Evolutionary conservation across 2,797 vertebrate genomes (phyloP).

Genomic region (Amphiprion clarkii): DNA sequence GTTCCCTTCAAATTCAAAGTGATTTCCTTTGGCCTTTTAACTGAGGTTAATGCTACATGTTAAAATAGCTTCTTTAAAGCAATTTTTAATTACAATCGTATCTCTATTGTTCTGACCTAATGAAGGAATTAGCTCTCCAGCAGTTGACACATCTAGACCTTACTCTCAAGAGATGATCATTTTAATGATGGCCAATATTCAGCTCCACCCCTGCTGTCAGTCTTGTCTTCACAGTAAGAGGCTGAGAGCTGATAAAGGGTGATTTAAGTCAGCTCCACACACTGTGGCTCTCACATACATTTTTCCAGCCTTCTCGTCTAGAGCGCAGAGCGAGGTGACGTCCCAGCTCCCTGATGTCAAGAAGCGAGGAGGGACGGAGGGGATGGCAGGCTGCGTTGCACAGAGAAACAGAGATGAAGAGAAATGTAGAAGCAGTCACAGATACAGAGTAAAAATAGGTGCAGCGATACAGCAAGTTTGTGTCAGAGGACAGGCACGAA

Average conservation of each 20-base stretch:
- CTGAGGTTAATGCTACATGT: constrained; percentile 15
- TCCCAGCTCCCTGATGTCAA: constrained; percentile 91
- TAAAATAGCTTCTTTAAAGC: constrained; percentile 24
- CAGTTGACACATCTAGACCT: constrained; percentile 8
- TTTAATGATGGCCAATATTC: constrained; percentile 29
- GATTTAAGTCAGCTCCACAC: constrained; percentile 24
- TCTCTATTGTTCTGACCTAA: constrained; percentile 12
- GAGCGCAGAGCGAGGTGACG: constrained; percentile 85
- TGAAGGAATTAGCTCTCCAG: constrained; percentile 12
- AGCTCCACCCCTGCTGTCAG: constrained; percentile 6
- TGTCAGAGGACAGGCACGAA: constrained; percentile 32
- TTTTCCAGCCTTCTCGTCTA: constrained; percentile 84
- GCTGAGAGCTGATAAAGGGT: constrained; percentile 22
- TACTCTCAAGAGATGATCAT: constrained; percentile 24
- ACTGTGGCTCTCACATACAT: constrained; percentile 80
- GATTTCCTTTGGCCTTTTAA: constrained; percentile 22
- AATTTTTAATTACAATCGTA: constrained; percentile 18
- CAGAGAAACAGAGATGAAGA: constrained; percentile 54
- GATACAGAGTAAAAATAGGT: constrained; percentile 61
- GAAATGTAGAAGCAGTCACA: constrained; percentile 40
- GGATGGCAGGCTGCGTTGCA: constrained; percentile 78
- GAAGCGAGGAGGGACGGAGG: constrained; percentile 84
- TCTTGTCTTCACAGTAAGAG: constrained; percentile 25
- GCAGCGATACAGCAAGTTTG: constrained; percentile 22
- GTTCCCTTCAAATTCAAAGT: constrained; percentile 21